Percentiles rank a stretch among this genome's conserved stretches.
These are phyloP conservation scores for Poliocrania exsul DNA, from an alignment of 2,797 vertebrate genomes.

Conservation along the genomic window DNA sequence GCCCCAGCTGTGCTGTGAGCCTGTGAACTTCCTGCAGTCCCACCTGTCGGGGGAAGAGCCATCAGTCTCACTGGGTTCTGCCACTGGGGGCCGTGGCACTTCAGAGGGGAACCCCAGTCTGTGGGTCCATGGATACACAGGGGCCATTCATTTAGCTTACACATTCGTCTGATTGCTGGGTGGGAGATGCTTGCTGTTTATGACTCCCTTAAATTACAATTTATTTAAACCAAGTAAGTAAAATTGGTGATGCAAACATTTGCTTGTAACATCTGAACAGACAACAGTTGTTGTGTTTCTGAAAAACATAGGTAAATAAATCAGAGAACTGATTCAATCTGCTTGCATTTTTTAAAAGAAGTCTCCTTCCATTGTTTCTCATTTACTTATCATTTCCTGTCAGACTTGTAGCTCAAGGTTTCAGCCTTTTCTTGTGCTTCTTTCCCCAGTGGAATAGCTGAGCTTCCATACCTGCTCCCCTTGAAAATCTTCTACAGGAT, in stretches of 20 bases:
- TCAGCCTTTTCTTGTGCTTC: background rate
- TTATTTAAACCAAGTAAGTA: background rate
- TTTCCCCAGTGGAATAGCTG: background rate
- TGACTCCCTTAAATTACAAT: background rate
- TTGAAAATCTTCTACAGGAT: background rate
- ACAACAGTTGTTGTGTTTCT: background rate
- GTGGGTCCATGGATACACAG: background rate
- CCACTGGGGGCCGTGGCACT: background rate
- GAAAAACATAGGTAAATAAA: background rate
- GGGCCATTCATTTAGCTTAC: background rate
- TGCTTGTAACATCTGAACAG: background rate
- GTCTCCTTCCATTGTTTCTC: background rate
- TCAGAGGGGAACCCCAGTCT: background rate
- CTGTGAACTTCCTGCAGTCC: background rate
- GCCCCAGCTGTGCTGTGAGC: background rate
- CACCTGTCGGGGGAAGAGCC: accelerated
- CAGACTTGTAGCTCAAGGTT: background rate
- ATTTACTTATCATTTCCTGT: background rate
- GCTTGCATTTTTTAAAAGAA: background rate
- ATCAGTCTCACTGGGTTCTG: background rate
- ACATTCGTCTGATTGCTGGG: accelerated
- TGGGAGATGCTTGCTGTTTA: background rate
- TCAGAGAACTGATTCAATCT: background rate
- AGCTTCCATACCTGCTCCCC: background rate
- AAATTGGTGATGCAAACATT: background rate